Percentiles rank a stretch among this genome's conserved stretches.
Evolutionary conservation across 2,797 vertebrate genomes (phyloP).

Genomic region (Pseudocheirus occidentalis): DNA sequence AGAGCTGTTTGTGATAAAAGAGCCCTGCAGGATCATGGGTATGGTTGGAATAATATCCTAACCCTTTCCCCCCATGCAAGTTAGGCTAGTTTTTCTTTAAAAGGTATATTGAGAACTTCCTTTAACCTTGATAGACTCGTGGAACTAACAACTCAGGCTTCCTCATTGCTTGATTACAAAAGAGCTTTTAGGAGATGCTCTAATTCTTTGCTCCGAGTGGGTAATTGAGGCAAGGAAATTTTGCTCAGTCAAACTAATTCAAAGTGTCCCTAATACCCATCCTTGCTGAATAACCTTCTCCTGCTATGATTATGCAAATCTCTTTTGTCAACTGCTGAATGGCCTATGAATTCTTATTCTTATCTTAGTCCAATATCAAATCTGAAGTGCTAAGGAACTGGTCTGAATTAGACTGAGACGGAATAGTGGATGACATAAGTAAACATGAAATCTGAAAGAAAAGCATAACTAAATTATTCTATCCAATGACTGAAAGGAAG

Average conservation of each 20-base stretch:
- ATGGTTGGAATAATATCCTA: not conserved
- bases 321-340: not conserved
- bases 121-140: not conserved
- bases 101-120: not conserved
- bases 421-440: not conserved
- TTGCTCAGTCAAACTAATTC: not conserved
- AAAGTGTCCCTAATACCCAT: not conserved
- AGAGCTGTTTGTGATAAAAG: not conserved
- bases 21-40: not conserved
- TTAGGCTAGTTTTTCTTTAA: not conserved
- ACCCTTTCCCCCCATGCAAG: not conserved
- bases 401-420: not conserved
- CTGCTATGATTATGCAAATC: not conserved
- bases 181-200: not conserved
- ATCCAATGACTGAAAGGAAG: not conserved
- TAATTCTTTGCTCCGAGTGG: not conserved
- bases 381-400: not conserved
- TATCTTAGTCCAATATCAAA: not conserved
- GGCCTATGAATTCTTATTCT: not conserved
- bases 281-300: not conserved
- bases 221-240: not conserved
- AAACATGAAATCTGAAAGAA: not conserved
- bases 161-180: not conserved
- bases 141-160: not conserved
- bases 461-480: not conserved